Percentiles rank a stretch among this genome's conserved stretches.
Evolutionary conservation across 2,888 invertebrate genomes (phyloP).

Genomic region (Dicyrtoma fusca): DNA sequence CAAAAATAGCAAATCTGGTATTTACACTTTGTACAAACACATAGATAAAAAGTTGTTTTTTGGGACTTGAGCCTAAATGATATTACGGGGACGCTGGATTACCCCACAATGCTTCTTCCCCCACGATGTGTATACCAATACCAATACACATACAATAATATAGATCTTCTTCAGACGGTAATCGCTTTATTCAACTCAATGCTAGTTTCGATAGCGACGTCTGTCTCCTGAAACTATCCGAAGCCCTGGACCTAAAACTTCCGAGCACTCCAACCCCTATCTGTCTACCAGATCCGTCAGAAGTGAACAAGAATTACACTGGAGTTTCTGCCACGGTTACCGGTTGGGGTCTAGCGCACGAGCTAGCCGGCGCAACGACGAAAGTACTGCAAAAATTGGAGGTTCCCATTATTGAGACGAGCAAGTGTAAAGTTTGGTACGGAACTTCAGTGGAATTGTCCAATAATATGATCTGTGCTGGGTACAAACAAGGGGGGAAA

Average conservation of each 20-base stretch:
- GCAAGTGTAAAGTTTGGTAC: neutral
- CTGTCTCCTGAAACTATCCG: neutral
- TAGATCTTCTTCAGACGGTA: too few relatives aligned
- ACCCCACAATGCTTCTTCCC: too few relatives aligned
- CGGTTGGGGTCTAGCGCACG: constrained; percentile 4
- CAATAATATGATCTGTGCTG: constrained; percentile 3
- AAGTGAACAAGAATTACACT: neutral
- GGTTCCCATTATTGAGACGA: neutral
- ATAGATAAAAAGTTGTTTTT: too few relatives aligned
- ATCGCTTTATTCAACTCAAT: neutral
- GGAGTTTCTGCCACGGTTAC: neutral
- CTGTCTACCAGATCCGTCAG: neutral
- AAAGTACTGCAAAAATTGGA: constrained; percentile 11
- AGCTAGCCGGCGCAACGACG: neutral
- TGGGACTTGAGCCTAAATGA: too few relatives aligned
- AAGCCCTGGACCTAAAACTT: neutral
- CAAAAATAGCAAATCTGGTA: too few relatives aligned
- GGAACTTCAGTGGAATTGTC: neutral
- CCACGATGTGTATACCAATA: too few relatives aligned
- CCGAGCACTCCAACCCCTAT: neutral
- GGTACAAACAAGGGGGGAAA: neutral
- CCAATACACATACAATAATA: too few relatives aligned
- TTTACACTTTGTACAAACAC: too few relatives aligned
- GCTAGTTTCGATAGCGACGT: constrained; percentile 17
- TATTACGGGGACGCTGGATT: too few relatives aligned